Conservation (phyloP, 2,113 vertebrate species). For the Trogon melanurus region DNA sequence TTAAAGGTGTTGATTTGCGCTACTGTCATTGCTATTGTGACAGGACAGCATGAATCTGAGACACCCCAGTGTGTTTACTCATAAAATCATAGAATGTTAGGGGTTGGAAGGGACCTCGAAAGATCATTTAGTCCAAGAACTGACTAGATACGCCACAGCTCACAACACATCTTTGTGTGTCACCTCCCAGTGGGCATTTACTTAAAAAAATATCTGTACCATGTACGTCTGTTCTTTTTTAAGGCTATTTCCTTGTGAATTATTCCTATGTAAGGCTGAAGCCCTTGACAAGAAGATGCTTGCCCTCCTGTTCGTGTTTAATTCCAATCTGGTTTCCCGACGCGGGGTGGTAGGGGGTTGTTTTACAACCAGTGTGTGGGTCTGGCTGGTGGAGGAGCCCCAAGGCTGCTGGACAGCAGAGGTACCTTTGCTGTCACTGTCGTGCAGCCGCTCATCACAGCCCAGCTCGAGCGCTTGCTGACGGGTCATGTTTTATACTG, state of each 20-base stretch:
- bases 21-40: background rate
- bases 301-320: rapidly evolving
- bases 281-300: background rate
- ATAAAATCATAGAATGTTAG: too few relatives aligned
- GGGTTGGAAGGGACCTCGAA: too few relatives aligned
- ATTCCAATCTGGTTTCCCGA: rapidly evolving
- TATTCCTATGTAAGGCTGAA: background rate
- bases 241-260: background rate
- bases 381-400: background rate
- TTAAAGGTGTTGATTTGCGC: background rate
- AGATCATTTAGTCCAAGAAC: background rate
- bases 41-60: background rate
- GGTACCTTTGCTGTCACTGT: background rate
- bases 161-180: background rate
- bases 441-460: rapidly evolving
- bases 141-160: background rate
- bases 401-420: rapidly evolving
- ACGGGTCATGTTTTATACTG: background rate
- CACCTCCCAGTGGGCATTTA: background rate
- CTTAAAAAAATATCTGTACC: background rate
- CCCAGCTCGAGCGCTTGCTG: background rate
- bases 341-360: background rate
- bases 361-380: background rate
- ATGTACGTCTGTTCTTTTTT: background rate
- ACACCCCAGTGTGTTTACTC: background rate